phyloP scores from a whole-genome alignment of 2,888 invertebrate genomes.

The Papilio gigon region DNA sequence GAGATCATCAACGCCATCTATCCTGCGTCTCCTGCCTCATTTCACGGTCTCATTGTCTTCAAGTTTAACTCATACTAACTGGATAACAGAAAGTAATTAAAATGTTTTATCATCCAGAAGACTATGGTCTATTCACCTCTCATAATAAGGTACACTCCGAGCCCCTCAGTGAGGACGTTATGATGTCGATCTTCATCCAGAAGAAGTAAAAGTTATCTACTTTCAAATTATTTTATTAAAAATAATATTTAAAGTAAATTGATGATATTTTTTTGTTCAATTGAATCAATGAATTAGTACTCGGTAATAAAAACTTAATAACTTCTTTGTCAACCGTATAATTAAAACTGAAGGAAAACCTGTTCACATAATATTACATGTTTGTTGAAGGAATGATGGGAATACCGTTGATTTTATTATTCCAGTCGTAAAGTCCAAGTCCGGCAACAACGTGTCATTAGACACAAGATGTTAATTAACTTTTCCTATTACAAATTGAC shows the following conservation, averaged over 20 bases:
- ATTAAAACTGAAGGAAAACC: slow-evolving; percentile 14
- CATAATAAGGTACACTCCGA: too few species aligned
- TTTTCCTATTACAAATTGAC: neutral
- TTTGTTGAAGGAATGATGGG: neutral
- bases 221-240: neutral
- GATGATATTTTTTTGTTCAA: neutral
- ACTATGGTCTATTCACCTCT: too few species aligned
- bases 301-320: neutral
- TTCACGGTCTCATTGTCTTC: too few species aligned
- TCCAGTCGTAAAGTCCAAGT: slow-evolving; percentile 6
- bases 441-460: neutral
- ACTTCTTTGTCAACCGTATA: slow-evolving; percentile 7
- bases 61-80: too few species aligned
- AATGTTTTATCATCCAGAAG: too few species aligned
- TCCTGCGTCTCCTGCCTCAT: too few species aligned
- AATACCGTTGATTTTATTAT: neutral
- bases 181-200: too few species aligned
- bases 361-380: neutral
- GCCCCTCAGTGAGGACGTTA: too few species aligned
- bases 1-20: too few species aligned
- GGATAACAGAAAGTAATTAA: too few species aligned
- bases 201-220: neutral
- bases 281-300: neutral
- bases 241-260: neutral
- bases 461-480: neutral